Percentiles rank a stretch among this genome's conserved stretches.
phyloP scores from a whole-genome alignment of 2,888 invertebrate genomes.

The Oscheius myriophilus region DNA sequence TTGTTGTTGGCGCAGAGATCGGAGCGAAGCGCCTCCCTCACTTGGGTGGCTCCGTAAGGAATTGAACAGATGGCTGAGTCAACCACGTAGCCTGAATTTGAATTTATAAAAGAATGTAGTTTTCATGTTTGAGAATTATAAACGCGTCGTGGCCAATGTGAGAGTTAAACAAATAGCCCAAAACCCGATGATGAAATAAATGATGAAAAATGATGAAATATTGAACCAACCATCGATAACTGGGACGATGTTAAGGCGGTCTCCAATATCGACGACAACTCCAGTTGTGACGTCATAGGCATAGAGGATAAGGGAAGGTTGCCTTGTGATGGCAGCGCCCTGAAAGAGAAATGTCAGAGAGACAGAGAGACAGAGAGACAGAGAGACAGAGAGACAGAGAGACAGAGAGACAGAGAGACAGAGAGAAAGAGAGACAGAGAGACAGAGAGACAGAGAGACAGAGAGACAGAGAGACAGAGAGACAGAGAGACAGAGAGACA shows the following conservation, averaged over 20 bases:
- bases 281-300: constrained; percentile 77
- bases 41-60: constrained; percentile 75
- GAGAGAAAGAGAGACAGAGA: constrained; percentile 7
- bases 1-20: constrained; percentile 66
- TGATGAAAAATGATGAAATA: not conserved
- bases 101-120: not conserved
- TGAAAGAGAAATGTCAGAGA: constrained; percentile 17
- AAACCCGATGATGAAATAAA: no score
- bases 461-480: not conserved
- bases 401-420: not conserved
- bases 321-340: constrained; percentile 74
- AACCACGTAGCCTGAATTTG: constrained; percentile 72
- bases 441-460: not conserved
- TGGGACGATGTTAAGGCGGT: constrained; percentile 76
- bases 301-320: constrained; percentile 76
- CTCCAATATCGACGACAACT: constrained; percentile 77
- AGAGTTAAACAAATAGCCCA: no score
- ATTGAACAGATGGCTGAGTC: constrained; percentile 75
- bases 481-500: no score
- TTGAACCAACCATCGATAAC: constrained; percentile 75
- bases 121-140: no score
- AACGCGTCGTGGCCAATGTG: no score
- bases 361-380: not conserved
- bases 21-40: constrained; percentile 66
- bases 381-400: no score